Base-by-base conservation (phyloP, 1,140 invertebrate species). In the Chrysomallon squamiferum region DNA sequence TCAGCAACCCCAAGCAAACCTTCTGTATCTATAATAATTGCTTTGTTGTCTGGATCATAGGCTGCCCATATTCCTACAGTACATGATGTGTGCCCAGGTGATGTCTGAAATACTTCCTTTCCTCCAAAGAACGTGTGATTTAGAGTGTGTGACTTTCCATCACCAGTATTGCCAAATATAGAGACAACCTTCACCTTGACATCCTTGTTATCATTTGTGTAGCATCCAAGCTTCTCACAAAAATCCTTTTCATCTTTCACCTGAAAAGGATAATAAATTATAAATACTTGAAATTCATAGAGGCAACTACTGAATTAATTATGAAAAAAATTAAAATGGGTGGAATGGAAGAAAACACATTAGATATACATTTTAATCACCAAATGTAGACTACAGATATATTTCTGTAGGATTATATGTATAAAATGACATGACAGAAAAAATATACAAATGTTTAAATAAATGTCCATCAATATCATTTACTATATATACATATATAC, bases 121-220 rank as follows among this genome's bases (percentile, higher is more conserved):
- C 92, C 92, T 74, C 88, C 83, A 80, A 94, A 95, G 78, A 95
- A 93, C 18, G 90, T 89, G 71, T 93, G 88, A 85, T 95, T 95
- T 61, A 95, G 80, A 0, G 92, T 93, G 72, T 92, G 88, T 41
- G 93, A 94, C 84, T 95, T 95, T 1, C 93, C 93, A 86, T 94
- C 93, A 0, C 93, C 93, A 2, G 92, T 93, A 75, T 93, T 94
- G 1, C 93, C 93, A 87, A 95, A 93, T 77, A 95, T 93, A 2
- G 93, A 93, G 2, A 95, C 89, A 22, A 95, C 93, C 87, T 94
- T 95, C 2, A 94, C 89, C n/a, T 62, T 61, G 30, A 71, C 71
- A 59, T 80, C 70, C 45, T 71, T 69, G 11, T 76, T 70, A 5
- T 38, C 35, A 7, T 38, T 15, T 38, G 35, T 38, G 15, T 38